Base-by-base conservation (phyloP, 2,797 vertebrate genomes). In the Heliangelus exortis region DNA sequence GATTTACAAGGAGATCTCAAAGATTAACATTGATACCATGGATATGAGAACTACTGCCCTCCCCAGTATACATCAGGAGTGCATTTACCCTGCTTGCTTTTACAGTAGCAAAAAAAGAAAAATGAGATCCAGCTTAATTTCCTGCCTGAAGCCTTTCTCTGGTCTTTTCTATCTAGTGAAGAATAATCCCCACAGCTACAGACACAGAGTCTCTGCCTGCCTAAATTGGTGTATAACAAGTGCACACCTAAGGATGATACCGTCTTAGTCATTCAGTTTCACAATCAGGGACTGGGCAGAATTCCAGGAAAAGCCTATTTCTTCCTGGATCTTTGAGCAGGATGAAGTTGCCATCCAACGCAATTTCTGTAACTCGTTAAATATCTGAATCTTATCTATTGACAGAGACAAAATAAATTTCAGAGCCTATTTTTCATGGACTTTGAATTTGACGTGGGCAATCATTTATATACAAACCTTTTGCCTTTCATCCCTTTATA, bases 111-210 rank as follows among this genome's bases (percentile, higher is more conserved):
- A 17, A 77, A 33, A 33, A 17, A 74, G 50, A 5, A 77, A 12
- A 73, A 36, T 19, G 12, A 66, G 4, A 84, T 73, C 15, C 28
- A 55, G 20, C 15, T 68, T 84, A 55, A 45, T 23, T 84, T 86
- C 19, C 34, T 1, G 1, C 28, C 53, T 9, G 29, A 51, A 65
- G 41, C 31, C 66, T 82, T 86, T 65, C 80, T 74, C 28, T 54
- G 6, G 19, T 63, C 61, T 71, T 74, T 23, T 43, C 41, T 7
- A 1, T 62, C 3, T 0, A 84, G n/a, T 50, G 61, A 92, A 92
- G 65, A 94, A 57, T 74, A 84, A 77, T 74, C 65, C 68, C 66
- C 53, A 90, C 19, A 84, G 63, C 65, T 87, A 89, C 41, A 93
- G 90, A 84, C 81, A 89, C n/a, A 55, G 36, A 76, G 75, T 62